Evolutionary conservation across 2,888 invertebrate genomes (phyloP).

Genomic region (Zonitis immaculata): DNA sequence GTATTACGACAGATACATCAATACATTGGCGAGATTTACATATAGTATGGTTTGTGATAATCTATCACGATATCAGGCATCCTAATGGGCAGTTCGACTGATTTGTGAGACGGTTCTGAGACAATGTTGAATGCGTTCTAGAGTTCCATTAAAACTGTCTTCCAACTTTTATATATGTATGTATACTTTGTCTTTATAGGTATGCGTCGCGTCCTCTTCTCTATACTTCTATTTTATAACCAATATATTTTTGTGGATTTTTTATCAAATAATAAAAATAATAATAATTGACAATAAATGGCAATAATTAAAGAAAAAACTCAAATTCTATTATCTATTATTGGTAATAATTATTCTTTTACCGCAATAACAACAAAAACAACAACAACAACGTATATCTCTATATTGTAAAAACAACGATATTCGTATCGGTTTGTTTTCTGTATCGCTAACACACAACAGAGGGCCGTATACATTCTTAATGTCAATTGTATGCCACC

Average conservation of each 20-base stretch:
- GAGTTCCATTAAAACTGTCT: slow-evolving; percentile 39
- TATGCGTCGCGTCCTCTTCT: background rate
- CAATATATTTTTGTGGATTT: no score
- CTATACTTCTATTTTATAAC: background rate
- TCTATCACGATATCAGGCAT: slow-evolving; percentile 43
- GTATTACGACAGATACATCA: slow-evolving; percentile 42
- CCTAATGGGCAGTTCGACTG: slow-evolving; percentile 37
- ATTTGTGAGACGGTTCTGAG: slow-evolving; percentile 39
- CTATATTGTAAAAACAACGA: slow-evolving; percentile 24
- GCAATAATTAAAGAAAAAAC: no score
- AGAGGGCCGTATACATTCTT: slow-evolving; percentile 29
- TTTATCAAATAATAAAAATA: no score
- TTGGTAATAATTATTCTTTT: no score
- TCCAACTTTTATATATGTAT: no score
- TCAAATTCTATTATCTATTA: no score
- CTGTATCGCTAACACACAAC: slow-evolving; percentile 4
- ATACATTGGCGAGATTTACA: slow-evolving; percentile 41
- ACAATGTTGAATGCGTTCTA: slow-evolving; percentile 36
- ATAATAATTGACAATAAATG: no score
- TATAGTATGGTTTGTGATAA: slow-evolving; percentile 38
- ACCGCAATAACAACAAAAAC: no score
- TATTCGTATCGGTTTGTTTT: background rate
- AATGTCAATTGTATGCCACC: slow-evolving; percentile 39
- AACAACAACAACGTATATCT: slow-evolving; percentile 22
- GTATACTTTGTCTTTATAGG: background rate